Evolutionary conservation across 2,113 vertebrate genomes (phyloP), one percentile per base, ranked within the genome.

Genomic region (Actenoides hombroni): DNA sequence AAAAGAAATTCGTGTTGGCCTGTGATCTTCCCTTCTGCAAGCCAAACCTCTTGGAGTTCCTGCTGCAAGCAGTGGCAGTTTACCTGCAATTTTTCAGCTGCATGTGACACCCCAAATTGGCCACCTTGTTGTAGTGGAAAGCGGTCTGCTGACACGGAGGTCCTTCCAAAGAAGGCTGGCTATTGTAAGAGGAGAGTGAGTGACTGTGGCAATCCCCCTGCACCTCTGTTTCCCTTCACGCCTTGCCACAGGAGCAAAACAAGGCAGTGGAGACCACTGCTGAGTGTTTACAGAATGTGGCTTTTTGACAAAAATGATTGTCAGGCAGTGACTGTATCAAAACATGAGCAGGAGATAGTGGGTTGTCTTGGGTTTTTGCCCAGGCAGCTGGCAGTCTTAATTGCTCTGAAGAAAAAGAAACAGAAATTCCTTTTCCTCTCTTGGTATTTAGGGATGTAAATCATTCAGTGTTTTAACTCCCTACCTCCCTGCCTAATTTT

Each of bases 1-100:
- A 74, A 92, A 76, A 78, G 17, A 54, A 88, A 83, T 84, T 94
- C 39, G 74, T 81, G 20, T 71, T 91, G 95, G 46, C 76, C 56
- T 94, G 42, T 80, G 76, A 90, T 88, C 73, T 74, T 77, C 39
- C 39, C 33, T 74, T 95, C 64, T 86, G 65, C 76, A 63, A 92
- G 76, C 88, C 85, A 84, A 90, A 96, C 54, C 71, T 59, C 48
- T 90, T 80, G 71, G 60, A 78, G 33, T 56, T 71, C 57, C 71
- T 4, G 2, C 79, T 83, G 79, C 76, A 86, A 83, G 25, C 88
- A 81, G 83, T 71, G 48, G 64, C 64, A 92, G 94, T 90, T 96
- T 94, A 96, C 86, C 83, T 13, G 5, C 79, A 86, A 37, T 84
- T 92, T 95, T 94, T 78, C 71, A 94, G 79, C 83, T 77, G 64